Evolutionary conservation across 2,888 invertebrate species (phyloP), one percentile per base, ranked within the genome.

Genomic region (Pandemis corylana): DNA sequence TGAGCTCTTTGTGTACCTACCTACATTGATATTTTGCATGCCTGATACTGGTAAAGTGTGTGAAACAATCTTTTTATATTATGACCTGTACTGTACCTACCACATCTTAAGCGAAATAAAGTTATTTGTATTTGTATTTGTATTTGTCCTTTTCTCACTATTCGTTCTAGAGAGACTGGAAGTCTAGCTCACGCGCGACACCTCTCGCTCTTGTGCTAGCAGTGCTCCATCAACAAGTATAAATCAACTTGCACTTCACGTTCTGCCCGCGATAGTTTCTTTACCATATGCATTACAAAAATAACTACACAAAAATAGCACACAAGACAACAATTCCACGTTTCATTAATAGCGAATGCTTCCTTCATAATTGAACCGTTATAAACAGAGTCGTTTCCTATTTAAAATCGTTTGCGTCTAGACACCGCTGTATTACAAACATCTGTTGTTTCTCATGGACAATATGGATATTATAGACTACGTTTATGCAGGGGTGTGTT

Each of bases 391-490:
- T 63, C 62, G 36, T 63, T 63, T 70, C 13, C 63, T 53, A 70
- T 70, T 53, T 56, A 53, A 68, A 73, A 73, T 68, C 56, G 73
- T 65, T 70, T 59, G 28, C 59, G 69, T 73, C 73, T 73, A 73
- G 73, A 73, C 73, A 46, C 12, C 28, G 41, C 28, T 59, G 15
- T 64, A 68, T 64, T 61, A 59, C 46, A 44, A 61, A 64, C 73
- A 73, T 59, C 46, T 73, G 73, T 68, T 59, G 59, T 46, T 68
- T 69, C 73, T 68, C 68, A 65, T 56, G 59, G n/a, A 73, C 51
- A 15, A 15, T 41, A 65, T 49, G 59, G n/a, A 73, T 41, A 15
- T 44, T 41, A 64, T 15, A 15, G 53, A 15, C 10, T 7, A 53
- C 2, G 56, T 2, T 6, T 56, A 7, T 36, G 6, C 7, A 7